These are phyloP conservation scores for Darevskia mixta DNA, from an alignment of 2,797 vertebrate genomes.

Conservation along the genomic window DNA sequence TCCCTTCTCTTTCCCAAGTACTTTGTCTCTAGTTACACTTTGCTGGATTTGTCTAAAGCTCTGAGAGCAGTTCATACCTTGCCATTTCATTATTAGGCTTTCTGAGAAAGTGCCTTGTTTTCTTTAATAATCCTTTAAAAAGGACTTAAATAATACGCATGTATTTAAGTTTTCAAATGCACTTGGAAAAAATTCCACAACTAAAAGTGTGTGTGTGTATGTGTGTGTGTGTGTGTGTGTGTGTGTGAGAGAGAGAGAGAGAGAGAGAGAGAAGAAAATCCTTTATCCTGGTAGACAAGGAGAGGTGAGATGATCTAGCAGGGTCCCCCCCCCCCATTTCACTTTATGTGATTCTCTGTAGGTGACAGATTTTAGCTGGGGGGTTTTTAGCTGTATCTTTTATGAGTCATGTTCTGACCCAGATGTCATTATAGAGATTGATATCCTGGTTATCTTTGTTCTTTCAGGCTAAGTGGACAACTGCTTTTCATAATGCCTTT, in stretches of 20 bases:
- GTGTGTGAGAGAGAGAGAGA: too few relatives aligned
- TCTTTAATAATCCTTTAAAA: background rate
- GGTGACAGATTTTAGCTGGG: slow-evolving; percentile 26
- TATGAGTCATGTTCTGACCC: slow-evolving; percentile 40
- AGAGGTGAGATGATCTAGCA: slow-evolving; percentile 33
- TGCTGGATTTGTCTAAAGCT: background rate
- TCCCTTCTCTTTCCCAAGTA: slow-evolving; percentile 32
- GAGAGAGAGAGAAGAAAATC: slow-evolving; percentile 1
- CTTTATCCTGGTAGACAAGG: slow-evolving; percentile 30
- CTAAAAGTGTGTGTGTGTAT: background rate
- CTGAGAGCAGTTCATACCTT: background rate
- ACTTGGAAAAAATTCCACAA: slow-evolving; percentile 31
- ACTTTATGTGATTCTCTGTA: background rate
- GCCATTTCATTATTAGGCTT: background rate
- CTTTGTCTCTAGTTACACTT: slow-evolving; percentile 11
- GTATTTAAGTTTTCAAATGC: slow-evolving; percentile 37
- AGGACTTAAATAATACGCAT: background rate
- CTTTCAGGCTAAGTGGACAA: slow-evolving; percentile 34
- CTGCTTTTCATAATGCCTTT: slow-evolving; percentile 35
- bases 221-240: too few relatives aligned
- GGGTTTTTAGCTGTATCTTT: slow-evolving; percentile 42
- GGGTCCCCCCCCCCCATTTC: background rate
- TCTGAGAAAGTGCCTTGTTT: background rate
- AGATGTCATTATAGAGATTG: slow-evolving; percentile 32
- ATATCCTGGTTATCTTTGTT: slow-evolving; percentile 23